Conservation (phyloP, 2,888 invertebrate species). For the Tridacna gigas region DNA sequence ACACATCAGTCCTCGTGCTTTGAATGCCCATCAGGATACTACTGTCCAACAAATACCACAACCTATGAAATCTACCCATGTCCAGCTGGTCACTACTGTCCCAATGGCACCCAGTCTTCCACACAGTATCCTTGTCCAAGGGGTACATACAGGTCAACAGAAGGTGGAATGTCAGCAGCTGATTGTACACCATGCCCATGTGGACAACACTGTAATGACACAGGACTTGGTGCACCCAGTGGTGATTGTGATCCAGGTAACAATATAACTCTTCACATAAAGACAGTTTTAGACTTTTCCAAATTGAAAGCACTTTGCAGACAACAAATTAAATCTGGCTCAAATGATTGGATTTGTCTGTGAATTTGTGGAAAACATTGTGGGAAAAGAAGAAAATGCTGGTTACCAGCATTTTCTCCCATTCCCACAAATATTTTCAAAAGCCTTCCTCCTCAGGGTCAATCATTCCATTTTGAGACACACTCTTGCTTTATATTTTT, state of each 20-base stretch:
- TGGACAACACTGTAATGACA: conserved; percentile 79
- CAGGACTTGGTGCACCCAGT: conserved; percentile 74
- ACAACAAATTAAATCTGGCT: too few relatives aligned
- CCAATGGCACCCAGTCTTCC: conserved; percentile 73
- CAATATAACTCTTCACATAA: not conserved
- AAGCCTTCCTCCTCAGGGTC: too few relatives aligned
- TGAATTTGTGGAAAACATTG: not conserved
- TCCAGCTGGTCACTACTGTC: conserved; percentile 81
- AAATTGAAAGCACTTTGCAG: not conserved
- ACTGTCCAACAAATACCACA: conserved; percentile 81
- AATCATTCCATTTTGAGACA: too few relatives aligned
- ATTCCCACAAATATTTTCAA: not conserved
- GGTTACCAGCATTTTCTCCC: not conserved
- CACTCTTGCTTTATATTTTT: too few relatives aligned
- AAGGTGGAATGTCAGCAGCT: conserved; percentile 68
- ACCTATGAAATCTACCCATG: conserved; percentile 78
- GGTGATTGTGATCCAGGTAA: conserved; percentile 80
- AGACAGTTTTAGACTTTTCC: not conserved
- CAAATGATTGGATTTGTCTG: too few relatives aligned
- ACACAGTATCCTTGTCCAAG: conserved; percentile 80
- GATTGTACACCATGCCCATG: conserved; percentile 82
- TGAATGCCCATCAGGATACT: conserved; percentile 80
- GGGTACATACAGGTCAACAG: conserved; percentile 74
- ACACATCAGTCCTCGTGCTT: conserved; percentile 79
- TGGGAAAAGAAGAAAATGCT: not conserved